A percentile compares a stretch with the other conserved stretches of the same genome.
phyloP scores from a whole-genome alignment of 2,797 vertebrate species.

The Alfaro cultratus region DNA sequence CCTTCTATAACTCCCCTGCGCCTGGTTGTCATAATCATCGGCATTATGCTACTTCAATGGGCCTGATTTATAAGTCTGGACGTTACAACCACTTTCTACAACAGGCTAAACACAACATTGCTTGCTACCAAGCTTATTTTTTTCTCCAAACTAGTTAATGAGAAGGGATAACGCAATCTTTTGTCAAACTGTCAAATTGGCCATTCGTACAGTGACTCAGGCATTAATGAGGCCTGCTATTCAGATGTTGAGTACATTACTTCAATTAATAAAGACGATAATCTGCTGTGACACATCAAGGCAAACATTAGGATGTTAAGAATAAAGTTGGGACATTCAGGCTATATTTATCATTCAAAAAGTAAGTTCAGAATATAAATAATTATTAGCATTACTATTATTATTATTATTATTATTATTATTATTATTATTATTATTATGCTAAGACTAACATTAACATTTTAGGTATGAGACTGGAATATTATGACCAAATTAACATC shows the following conservation, averaged over 20 bases:
- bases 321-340: neutral
- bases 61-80: slow-evolving; percentile 79
- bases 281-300: neutral
- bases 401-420: neutral
- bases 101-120: slow-evolving; percentile 63
- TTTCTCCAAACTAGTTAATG: slow-evolving; percentile 51
- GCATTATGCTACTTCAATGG: slow-evolving; percentile 78
- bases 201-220: neutral
- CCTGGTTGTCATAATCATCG: slow-evolving; percentile 78
- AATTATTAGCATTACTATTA: neutral
- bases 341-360: neutral
- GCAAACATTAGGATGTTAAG: neutral
- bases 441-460: neutral
- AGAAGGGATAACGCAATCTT: slow-evolving; percentile 18
- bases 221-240: neutral
- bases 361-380: neutral
- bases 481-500: neutral
- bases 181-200: neutral
- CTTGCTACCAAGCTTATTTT: slow-evolving; percentile 46
- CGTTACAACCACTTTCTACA: slow-evolving; percentile 54
- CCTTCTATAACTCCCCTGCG: slow-evolving; percentile 71
- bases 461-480: neutral
- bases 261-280: neutral
- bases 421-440: neutral
- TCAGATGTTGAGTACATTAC: neutral